Evolutionary conservation across 2,888 invertebrate genomes (phyloP), one percentile per base, ranked within the genome.

Genomic region (Acrobasis repandana): DNA sequence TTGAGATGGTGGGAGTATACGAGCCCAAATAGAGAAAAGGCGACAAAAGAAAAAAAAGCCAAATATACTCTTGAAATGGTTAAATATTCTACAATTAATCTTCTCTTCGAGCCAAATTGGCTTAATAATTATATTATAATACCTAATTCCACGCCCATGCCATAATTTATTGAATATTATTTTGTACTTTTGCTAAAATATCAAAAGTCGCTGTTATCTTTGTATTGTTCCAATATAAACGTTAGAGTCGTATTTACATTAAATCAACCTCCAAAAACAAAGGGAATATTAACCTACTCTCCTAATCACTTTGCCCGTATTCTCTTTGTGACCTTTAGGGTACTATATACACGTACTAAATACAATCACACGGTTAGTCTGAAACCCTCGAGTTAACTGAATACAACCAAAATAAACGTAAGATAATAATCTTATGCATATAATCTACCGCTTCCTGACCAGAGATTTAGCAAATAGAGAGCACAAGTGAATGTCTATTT

Each of bases 351-450:
- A n/a, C 11, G 38, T 38, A 38, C 38, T 38, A 38, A 38, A 43
- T 43, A 43, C 43, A 43, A 43, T n/a, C 10, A 10, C 43, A 43
- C 14, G n/a, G 43, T 43, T 14, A 1, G 11, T n/a, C 43, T n/a
- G 43, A 43, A 43, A 43, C 43, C 43, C 43, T 43, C 43, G 43
- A 14, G 43, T 43, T 43, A 43, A 43, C 43, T 43, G 43, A 43
- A 43, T 43, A 43, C n/a, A 43, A 43, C 43, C 43, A 43, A 43
- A 43, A 43, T 43, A 43, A 43, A 43, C 43, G n/a, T 43, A 43
- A 43, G 43, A 43, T 43, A 43, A 43, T 43, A 43, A n/a, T 43
- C n/a, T 43, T 43, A 43, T 14, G 28, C 8, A 28, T 4, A 8
- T 6, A 10, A 11, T n/a, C 43, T 14, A 4, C 2, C 43, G 14